Evolutionary conservation across 1,140 invertebrate species (phyloP).

Genomic region (Eumaeus atala): DNA sequence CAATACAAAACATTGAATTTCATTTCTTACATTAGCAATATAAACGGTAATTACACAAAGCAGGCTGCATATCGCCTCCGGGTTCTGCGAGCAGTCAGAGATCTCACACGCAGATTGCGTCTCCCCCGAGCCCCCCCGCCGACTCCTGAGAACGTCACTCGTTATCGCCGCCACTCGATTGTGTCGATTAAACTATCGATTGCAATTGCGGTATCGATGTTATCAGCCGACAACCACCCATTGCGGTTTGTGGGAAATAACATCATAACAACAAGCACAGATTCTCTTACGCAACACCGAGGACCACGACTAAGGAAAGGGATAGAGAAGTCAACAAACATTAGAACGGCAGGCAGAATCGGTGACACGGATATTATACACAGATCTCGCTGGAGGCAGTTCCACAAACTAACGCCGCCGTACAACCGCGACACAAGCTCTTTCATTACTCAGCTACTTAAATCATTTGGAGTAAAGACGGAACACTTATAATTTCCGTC

Average conservation of each 20-base stretch:
- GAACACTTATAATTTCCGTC: no score
- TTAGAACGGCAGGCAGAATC: no score
- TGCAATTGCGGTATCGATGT: slow-evolving; percentile 40
- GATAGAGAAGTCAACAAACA: no score
- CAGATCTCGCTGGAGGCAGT: no score
- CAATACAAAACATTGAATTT: no score
- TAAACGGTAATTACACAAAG: background rate
- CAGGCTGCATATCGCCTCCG: no score
- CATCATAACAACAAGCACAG: background rate
- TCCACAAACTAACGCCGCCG: no score
- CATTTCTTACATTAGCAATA: slow-evolving; percentile 12
- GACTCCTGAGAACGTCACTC: slow-evolving; percentile 60
- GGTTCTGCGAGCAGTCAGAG: slow-evolving; percentile 12
- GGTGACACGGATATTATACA: no score
- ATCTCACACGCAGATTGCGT: slow-evolving; percentile 64
- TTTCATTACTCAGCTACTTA: no score
- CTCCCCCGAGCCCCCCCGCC: slow-evolving; percentile 43
- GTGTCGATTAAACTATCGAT: slow-evolving; percentile 38
- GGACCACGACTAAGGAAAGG: no score
- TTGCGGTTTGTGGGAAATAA: slow-evolving; percentile 56
- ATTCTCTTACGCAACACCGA: background rate
- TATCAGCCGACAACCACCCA: slow-evolving; percentile 26
- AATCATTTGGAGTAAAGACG: no score
- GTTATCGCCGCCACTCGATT: slow-evolving; percentile 43
- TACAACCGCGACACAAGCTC: no score